Percentiles rank a stretch among this genome's conserved stretches.
These are phyloP conservation scores for Platysteira castanea DNA, from an alignment of 2,113 vertebrate species.

Conservation along the genomic window DNA sequence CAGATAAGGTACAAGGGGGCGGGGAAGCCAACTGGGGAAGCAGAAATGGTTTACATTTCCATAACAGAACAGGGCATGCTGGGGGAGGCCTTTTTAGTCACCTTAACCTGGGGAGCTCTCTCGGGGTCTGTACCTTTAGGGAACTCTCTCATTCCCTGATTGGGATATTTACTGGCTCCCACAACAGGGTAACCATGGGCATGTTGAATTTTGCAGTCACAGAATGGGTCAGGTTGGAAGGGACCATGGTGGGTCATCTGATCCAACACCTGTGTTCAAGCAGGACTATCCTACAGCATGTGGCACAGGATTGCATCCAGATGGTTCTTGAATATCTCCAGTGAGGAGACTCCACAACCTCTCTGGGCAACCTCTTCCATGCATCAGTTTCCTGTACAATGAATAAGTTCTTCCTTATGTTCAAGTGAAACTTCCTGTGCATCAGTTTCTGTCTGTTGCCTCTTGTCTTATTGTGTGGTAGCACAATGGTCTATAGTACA, in stretches of 20 bases:
- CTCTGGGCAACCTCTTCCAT: neutral
- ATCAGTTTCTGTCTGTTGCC: neutral
- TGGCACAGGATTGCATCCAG: neutral
- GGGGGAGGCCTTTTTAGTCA: too few relatives aligned
- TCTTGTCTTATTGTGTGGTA: neutral
- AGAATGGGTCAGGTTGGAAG: neutral
- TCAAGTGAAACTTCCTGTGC: neutral
- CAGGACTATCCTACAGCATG: too few relatives aligned
- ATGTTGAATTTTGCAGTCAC: neutral
- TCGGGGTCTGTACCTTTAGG: too few relatives aligned
- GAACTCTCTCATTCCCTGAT: too few relatives aligned
- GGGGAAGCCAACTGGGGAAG: too few relatives aligned
- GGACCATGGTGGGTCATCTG: neutral
- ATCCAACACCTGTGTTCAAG: neutral
- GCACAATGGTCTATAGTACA: neutral
- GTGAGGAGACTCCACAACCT: neutral
- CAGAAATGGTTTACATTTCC: too few relatives aligned
- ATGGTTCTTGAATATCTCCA: neutral
- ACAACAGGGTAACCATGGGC: neutral
- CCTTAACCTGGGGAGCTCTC: too few relatives aligned
- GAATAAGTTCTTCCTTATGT: neutral
- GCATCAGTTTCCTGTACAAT: neutral
- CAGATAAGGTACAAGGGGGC: too few relatives aligned
- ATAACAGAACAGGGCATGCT: too few relatives aligned
- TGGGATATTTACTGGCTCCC: too few relatives aligned